Conservation (phyloP, 2,113 vertebrate species). For the Scatophagus argus region DNA sequence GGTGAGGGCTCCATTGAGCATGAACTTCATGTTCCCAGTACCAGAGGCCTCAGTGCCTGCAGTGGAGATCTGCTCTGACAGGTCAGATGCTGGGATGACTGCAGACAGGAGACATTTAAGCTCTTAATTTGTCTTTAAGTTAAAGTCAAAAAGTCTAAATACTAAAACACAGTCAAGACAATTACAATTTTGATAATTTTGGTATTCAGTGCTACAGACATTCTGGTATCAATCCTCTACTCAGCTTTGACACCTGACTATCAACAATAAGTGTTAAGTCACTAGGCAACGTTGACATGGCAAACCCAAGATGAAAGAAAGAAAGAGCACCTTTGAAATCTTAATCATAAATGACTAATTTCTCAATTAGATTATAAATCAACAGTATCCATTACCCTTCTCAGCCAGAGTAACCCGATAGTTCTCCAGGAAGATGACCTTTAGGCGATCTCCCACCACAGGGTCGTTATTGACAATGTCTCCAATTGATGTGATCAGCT, state of each 20-base stretch:
- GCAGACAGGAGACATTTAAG: background rate
- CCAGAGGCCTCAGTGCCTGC: slow-evolving; percentile 93
- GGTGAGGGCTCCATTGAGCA: slow-evolving; percentile 94
- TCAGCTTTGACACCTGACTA: background rate
- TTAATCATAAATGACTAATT: background rate
- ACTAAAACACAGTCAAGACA: background rate
- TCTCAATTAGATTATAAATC: background rate
- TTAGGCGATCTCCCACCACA: slow-evolving; percentile 90
- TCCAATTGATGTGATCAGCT: slow-evolving; percentile 91
- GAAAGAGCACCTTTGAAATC: background rate
- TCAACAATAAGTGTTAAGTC: background rate
- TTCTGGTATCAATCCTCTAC: background rate
- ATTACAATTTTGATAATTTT: too few relatives aligned
- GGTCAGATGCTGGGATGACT: slow-evolving; percentile 90
- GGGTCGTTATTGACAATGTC: slow-evolving; percentile 93
- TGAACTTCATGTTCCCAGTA: slow-evolving; percentile 97
- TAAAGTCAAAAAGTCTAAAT: background rate
- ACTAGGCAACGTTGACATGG: background rate
- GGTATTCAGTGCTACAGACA: background rate
- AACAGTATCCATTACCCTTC: slow-evolving; percentile 83
- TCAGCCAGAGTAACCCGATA: slow-evolving; percentile 93
- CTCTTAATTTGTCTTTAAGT: background rate
- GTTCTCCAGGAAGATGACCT: slow-evolving; percentile 94
- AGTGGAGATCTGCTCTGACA: slow-evolving; percentile 94
- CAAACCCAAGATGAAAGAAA: background rate